phyloP scores from a whole-genome alignment of 2,888 invertebrate species.

The Cepaea hortensis region DNA sequence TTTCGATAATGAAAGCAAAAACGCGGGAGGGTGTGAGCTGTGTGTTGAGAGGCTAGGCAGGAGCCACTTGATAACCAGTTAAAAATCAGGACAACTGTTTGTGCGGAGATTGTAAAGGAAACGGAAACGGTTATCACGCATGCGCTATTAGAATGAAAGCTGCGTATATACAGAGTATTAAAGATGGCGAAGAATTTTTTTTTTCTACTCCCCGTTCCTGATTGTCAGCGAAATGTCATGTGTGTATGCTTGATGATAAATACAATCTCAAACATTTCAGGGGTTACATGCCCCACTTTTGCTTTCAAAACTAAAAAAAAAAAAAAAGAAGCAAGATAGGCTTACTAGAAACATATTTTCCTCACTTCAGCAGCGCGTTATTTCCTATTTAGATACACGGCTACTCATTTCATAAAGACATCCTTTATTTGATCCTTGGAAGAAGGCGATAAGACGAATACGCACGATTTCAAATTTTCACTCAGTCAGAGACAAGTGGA shows the following conservation, averaged over 20 bases:
- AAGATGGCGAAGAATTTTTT: not conserved
- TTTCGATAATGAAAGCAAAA: constrained; percentile 26
- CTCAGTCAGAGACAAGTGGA: not conserved
- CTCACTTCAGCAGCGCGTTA: not conserved
- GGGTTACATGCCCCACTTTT: constrained; percentile 8
- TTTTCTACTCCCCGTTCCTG: not conserved
- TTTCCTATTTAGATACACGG: not conserved
- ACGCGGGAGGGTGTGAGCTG: not conserved
- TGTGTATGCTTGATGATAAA: not conserved
- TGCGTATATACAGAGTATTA: not conserved
- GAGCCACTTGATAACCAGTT: constrained; percentile 18
- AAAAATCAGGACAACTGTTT: not conserved
- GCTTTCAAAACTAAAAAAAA: not conserved
- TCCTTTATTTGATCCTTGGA: constrained; percentile 10
- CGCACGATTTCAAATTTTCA: not conserved
- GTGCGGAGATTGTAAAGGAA: not conserved
- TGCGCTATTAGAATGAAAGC: constrained; percentile 12
- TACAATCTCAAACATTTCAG: not conserved
- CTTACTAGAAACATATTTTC: constrained; percentile 8
- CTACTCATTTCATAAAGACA: not conserved
- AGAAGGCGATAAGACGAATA: not conserved
- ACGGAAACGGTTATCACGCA: constrained; percentile 2
- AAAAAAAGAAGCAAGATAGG: not conserved
- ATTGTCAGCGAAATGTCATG: not conserved
- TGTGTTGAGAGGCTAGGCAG: not conserved